Percentiles rank a stretch among this genome's conserved stretches.
These are phyloP conservation scores for Passer domesticus DNA, from an alignment of 2,113 vertebrate species.

Conservation along the genomic window DNA sequence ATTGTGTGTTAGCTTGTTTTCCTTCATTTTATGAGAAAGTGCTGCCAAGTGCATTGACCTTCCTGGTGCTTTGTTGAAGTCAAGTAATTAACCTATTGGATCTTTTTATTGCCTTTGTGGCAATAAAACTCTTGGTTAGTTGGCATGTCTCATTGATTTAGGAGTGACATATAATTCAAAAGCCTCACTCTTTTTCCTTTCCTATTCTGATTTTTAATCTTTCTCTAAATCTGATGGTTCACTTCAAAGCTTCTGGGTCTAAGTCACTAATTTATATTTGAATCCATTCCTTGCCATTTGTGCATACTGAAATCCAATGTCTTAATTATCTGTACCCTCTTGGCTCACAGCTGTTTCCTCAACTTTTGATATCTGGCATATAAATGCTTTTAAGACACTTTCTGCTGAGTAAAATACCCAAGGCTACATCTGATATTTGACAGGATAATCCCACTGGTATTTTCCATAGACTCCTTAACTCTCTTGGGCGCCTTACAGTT, in stretches of 20 bases:
- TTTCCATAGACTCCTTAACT: background rate
- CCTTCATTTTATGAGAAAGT: slow-evolving; percentile 2
- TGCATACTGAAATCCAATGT: slow-evolving; percentile 4
- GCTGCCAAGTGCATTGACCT: background rate
- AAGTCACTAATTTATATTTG: slow-evolving; percentile 3
- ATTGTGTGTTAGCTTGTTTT: background rate
- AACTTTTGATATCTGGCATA: background rate
- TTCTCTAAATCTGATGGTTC: slow-evolving; percentile 9
- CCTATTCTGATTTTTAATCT: background rate
- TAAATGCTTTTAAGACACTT: background rate
- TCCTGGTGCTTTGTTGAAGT: background rate
- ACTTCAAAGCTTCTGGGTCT: slow-evolving; percentile 24
- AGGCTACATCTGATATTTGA: slow-evolving; percentile 47
- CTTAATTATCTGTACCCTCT: slow-evolving; percentile 23
- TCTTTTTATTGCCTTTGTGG: slow-evolving; percentile 39
- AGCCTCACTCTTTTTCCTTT: background rate
- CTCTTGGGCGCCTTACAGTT: background rate
- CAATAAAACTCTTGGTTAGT: background rate
- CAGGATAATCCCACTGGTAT: slow-evolving; percentile 29
- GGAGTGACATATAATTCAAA: background rate
- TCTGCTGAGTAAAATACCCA: slow-evolving; percentile 35
- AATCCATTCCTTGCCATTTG: slow-evolving; percentile 23
- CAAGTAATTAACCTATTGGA: slow-evolving; percentile 38
- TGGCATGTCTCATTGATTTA: slow-evolving; percentile 5
- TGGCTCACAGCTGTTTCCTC: slow-evolving; percentile 17